Percentiles rank a stretch among this genome's conserved stretches.
Evolutionary conservation across 2,797 vertebrate genomes (phyloP).

Genomic region (Numenius phaeopus): DNA sequence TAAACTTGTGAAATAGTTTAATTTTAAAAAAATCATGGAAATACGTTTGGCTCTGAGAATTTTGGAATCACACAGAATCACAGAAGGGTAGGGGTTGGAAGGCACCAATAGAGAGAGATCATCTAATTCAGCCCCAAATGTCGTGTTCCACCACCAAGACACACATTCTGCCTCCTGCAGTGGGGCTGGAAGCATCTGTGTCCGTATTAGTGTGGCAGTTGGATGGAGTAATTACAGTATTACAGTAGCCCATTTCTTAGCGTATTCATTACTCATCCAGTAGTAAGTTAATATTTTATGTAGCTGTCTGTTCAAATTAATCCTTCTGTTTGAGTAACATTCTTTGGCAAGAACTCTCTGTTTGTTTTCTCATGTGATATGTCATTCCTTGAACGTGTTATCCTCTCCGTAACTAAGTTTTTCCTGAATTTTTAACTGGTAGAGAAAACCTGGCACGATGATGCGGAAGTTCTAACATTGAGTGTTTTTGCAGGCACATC

Average conservation of each 20-base stretch:
- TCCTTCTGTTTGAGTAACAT: background rate
- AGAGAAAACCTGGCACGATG: background rate
- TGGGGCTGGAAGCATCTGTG: background rate
- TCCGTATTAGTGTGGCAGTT: fast-evolving
- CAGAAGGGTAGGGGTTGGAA: background rate
- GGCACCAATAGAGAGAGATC: background rate
- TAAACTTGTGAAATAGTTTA: background rate
- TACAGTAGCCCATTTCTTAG: background rate
- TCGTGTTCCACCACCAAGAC: background rate
- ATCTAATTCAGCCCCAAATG: background rate
- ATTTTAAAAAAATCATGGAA: background rate
- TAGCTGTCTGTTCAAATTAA: background rate
- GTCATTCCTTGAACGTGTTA: fast-evolving
- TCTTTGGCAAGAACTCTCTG: background rate
- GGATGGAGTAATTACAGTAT: background rate
- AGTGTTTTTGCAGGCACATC: background rate
- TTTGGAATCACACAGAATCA: background rate
- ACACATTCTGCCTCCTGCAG: background rate
- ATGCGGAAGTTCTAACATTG: fast-evolving
- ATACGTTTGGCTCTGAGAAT: background rate
- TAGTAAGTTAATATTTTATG: background rate
- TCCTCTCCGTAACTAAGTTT: background rate
- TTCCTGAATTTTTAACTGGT: background rate
- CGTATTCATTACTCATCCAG: background rate
- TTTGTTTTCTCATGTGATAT: background rate